Conservation (phyloP, 2,797 vertebrate genomes). For the Coluber constrictor region DNA sequence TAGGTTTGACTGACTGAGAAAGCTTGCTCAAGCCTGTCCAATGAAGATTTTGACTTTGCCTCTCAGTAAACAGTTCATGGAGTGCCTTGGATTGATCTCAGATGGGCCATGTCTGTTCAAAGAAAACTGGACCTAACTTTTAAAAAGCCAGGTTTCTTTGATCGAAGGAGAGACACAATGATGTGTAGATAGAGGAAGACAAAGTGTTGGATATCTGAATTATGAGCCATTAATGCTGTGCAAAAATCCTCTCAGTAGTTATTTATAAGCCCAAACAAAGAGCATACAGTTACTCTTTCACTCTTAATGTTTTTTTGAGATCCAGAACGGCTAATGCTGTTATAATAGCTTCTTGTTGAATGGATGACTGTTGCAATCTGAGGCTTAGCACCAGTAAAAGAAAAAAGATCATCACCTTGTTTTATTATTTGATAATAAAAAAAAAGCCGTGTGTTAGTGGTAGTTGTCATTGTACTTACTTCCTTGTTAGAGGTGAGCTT, state of each 20-base stretch:
- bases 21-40: background rate
- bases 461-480: constrained; percentile 57
- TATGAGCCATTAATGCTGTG: constrained; percentile 18
- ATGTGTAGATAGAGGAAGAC: constrained; percentile 22
- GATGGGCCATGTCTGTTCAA: constrained; percentile 18
- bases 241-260: constrained; percentile 31
- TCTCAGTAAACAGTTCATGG: background rate
- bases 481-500: constrained; percentile 42
- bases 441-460: constrained; percentile 31
- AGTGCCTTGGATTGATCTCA: background rate
- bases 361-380: constrained; percentile 52
- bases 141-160: constrained; percentile 9
- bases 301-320: constrained; percentile 30
- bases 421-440: constrained; percentile 43
- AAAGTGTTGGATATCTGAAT: constrained; percentile 37
- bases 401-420: constrained; percentile 44
- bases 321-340: constrained; percentile 40
- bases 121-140: constrained; percentile 26
- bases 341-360: constrained; percentile 58
- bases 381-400: constrained; percentile 43
- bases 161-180: constrained; percentile 8
- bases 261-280: constrained; percentile 54
- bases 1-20: background rate
- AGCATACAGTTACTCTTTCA: constrained; percentile 38
- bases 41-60: background rate